Base-by-base conservation (phyloP, 2,888 invertebrate genomes). In the Cataglyphis altisquamis region DNA sequence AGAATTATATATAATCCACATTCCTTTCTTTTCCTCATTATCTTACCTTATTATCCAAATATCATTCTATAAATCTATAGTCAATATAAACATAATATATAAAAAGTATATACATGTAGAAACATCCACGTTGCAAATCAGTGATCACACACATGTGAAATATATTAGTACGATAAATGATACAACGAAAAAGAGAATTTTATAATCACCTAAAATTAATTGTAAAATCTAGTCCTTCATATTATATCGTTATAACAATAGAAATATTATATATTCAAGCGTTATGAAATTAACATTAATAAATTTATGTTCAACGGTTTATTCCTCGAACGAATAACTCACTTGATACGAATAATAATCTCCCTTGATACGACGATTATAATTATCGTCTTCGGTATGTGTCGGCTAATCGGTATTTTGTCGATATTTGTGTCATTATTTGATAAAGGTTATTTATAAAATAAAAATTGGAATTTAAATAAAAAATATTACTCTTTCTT, bases 21-120 rank as follows among this genome's bases (percentile, higher is more conserved):
- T 57, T 72, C 57, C 75, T 84, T 84, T 73, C 81, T 85, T 81
- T 67, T 67, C 83, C 83, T 86, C 63, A 67, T 72, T 55, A 18
- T 57, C 63, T 57, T n/a, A 52, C 1, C n/a, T n/a, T 3, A 2
- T 52, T 52, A 2, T 8, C n/a, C 8, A 9, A 52, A n/a, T n/a
- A 52, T 18, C 4, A 6, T 18, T 48, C 18, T 18, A 5, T 9
- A 41, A 10, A 15, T 41, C n/a, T n/a, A 41, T 12, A 41, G 12
- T 41, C 12, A 18, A 48, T 48, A 6, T n/a, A 48, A 48, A 48
- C 6, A 48, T 6, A 45, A 18, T n/a, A 18, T 48, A 48, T 15
- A 41, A 12, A 12, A 41, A 41, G 12, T 12, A 41, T 12, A 6
- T 36, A 36, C 36, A 36, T 36, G 36, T 36, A 39, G 45, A 45